Evolutionary conservation across 2,797 vertebrate genomes (phyloP).

Genomic region (Antrozous pallidus): DNA sequence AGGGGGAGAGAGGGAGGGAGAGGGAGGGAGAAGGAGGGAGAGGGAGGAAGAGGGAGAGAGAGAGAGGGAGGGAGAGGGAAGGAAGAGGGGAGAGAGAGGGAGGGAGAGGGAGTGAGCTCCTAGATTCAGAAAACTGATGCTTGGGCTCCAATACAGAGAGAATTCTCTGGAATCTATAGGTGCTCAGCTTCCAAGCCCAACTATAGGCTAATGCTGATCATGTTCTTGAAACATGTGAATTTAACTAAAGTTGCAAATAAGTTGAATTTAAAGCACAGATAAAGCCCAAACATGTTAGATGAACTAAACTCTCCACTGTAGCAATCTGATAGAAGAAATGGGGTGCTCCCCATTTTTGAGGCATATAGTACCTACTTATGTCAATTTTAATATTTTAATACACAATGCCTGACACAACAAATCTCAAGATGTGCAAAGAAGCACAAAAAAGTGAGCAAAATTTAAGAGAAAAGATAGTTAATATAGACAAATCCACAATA

Average conservation of each 20-base stretch:
- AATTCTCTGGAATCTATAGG: background rate
- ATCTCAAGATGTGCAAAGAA: background rate
- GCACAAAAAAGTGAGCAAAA: background rate
- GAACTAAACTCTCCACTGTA: background rate
- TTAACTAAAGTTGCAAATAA: background rate
- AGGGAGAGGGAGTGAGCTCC: too few species aligned
- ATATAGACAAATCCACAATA: background rate
- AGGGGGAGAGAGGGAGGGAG: background rate
- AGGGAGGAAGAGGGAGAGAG: fast-evolving
- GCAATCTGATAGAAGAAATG: background rate
- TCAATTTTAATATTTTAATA: background rate
- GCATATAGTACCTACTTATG: background rate
- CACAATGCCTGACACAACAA: background rate
- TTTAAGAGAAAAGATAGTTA: background rate
- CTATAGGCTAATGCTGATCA: background rate
- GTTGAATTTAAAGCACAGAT: background rate
- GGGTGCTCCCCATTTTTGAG: background rate
- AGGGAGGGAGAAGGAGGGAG: fast-evolving
- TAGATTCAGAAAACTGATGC: background rate
- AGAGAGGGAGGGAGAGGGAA: too few species aligned
- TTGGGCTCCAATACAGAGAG: background rate
- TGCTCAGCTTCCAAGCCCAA: background rate
- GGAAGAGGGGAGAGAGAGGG: too few species aligned
- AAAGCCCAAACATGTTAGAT: background rate
- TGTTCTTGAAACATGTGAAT: background rate